Conservation (phyloP, 2,113 vertebrate species). For the Petrocephalus microphthalmus region DNA sequence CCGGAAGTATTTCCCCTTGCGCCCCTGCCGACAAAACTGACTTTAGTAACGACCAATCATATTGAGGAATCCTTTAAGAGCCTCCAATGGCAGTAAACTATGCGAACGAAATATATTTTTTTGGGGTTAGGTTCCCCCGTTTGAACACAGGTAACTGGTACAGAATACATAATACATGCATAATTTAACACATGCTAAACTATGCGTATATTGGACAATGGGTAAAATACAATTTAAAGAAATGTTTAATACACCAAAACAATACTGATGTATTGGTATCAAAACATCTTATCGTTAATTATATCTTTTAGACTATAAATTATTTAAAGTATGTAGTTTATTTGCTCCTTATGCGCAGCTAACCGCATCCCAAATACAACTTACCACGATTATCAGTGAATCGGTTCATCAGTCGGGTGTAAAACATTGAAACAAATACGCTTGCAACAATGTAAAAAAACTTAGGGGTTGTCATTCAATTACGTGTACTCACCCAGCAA, state of each 20-base stretch:
- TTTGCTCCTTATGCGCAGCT: background rate
- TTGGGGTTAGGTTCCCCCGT: background rate
- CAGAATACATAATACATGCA: background rate
- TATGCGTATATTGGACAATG: background rate
- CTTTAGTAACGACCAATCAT: background rate
- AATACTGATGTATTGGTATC: background rate
- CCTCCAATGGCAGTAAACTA: background rate
- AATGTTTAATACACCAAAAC: background rate
- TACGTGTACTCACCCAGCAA: background rate
- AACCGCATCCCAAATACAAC: background rate
- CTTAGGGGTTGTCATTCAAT: background rate
- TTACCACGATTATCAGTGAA: background rate
- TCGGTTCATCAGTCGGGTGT: background rate
- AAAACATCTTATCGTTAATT: background rate
- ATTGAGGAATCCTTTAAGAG: background rate
- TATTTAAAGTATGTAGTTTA: background rate
- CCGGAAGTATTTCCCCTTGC: slow-evolving; percentile 26
- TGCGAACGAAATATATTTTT: background rate
- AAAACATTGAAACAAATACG: background rate
- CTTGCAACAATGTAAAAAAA: background rate
- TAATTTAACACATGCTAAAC: background rate
- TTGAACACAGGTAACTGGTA: background rate
- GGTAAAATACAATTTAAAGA: background rate
- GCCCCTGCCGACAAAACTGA: background rate
- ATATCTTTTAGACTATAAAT: background rate